These are phyloP conservation scores for Agrochola macilenta DNA, from an alignment of 2,888 invertebrate species.

Conservation along the genomic window DNA sequence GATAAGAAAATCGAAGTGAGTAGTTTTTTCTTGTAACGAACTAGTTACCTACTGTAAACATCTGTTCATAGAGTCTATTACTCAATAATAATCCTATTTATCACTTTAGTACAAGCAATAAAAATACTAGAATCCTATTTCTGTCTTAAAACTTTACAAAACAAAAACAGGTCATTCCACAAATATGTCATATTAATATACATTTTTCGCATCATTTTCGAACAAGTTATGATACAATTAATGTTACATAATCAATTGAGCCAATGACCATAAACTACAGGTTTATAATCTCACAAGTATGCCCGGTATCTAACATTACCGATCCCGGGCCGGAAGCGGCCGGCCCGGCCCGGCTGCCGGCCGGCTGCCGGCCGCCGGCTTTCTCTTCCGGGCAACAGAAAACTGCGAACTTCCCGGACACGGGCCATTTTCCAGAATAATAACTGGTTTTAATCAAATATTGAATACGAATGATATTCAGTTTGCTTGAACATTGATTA, in stretches of 20 bases:
- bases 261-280: slow-evolving; percentile 42
- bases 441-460: slow-evolving; percentile 52
- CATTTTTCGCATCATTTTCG: not conserved
- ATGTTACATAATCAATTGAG: slow-evolving; percentile 41
- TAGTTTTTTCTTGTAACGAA: no score
- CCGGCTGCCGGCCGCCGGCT: slow-evolving; percentile 40
- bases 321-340: slow-evolving; percentile 50
- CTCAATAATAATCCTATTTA: not conserved
- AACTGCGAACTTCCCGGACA: slow-evolving; percentile 57
- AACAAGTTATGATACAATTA: slow-evolving; percentile 11
- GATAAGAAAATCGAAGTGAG: no score
- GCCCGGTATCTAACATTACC: slow-evolving; percentile 54
- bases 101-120: not conserved
- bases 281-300: slow-evolving; percentile 54
- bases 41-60: not conserved
- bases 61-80: no score
- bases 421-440: slow-evolving; percentile 52
- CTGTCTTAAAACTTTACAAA: not conserved
- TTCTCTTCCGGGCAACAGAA: slow-evolving; percentile 57
- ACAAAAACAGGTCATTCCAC: not conserved
- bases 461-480: slow-evolving; percentile 29
- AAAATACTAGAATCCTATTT: not conserved
- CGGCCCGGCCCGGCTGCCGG: slow-evolving; percentile 6
- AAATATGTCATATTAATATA: not conserved
- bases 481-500: slow-evolving; percentile 26